phyloP scores from a whole-genome alignment of 2,888 invertebrate genomes.

The Synergus itoensis region DNA sequence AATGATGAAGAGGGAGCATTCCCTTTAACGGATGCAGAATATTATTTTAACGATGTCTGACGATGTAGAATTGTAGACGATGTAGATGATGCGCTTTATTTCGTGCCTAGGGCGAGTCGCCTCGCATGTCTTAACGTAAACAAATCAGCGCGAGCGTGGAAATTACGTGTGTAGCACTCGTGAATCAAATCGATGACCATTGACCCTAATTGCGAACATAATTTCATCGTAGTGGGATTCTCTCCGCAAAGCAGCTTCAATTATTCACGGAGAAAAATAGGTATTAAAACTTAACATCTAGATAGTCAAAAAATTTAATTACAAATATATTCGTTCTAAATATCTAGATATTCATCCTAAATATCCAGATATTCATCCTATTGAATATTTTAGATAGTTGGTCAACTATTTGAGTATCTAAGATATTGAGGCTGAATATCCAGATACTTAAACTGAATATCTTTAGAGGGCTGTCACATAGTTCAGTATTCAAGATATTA shows the following conservation, averaged over 20 bases:
- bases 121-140: neutral
- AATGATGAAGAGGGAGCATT: neutral
- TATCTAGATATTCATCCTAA: too few relatives aligned
- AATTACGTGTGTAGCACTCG: neutral
- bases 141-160: neutral
- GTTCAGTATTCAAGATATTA: too few relatives aligned
- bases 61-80: neutral
- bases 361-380: too few relatives aligned
- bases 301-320: too few relatives aligned
- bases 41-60: neutral
- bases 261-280: too few relatives aligned
- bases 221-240: neutral
- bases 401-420: too few relatives aligned
- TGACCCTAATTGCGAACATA: constrained; percentile 15
- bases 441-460: too few relatives aligned
- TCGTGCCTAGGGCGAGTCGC: neutral
- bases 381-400: too few relatives aligned
- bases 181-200: constrained; percentile 23
- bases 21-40: neutral
- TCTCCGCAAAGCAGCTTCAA: neutral
- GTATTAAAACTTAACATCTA: too few relatives aligned
- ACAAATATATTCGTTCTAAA: too few relatives aligned
- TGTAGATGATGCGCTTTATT: neutral
- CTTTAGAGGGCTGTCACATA: too few relatives aligned
- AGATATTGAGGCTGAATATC: too few relatives aligned